Evolutionary conservation across 2,113 vertebrate genomes (phyloP), one percentile per base, ranked within the genome.

Genomic region (Etia nguti): DNA sequence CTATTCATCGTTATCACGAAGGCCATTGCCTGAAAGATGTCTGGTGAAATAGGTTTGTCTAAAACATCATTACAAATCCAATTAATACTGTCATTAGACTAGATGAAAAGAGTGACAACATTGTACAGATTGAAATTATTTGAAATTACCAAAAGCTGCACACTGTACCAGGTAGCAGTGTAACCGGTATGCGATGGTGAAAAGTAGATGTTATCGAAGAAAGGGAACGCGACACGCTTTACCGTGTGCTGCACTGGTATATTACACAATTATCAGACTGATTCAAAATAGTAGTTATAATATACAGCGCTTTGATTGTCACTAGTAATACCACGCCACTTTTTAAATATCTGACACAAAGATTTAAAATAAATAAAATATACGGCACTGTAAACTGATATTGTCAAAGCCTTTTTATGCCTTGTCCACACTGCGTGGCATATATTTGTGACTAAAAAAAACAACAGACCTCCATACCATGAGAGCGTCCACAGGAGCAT

Each of bases 31-130:
- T 91, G 88, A 89, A 87, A 95, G 88, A 95, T 92, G 92, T 93
- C 90, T 92, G 83, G 73, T 89, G 88, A 94, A 96, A 93, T 94
- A 94, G 92, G 92, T 94, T 94, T 91, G 88, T 81, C 92, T 93
- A 89, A 95, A 95, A 94, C 90, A 89, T 94, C 73, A 95, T 95
- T 94, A 93, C 90, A 94, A 95, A 96, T 95, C 89, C 90, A 94
- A 94, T 95, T 95, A 95, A 94, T 91, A 86, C 85, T 89, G 86
- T 87, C 88, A 93, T 95, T 94, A 93, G 88, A 94, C 57, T 29
- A 90, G 93, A 94, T 93, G 77, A 85, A 89, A 87, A 85, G 84
- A 90, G 79, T 86, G 93, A 94, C 93, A 95, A 93, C 86, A 93
- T 80, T 84, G 79, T 91, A 62, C 48, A 81, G 85, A 79, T 80